phyloP scores from a whole-genome alignment of 2,888 invertebrate genomes.

The Blastobasis lacticolella region DNA sequence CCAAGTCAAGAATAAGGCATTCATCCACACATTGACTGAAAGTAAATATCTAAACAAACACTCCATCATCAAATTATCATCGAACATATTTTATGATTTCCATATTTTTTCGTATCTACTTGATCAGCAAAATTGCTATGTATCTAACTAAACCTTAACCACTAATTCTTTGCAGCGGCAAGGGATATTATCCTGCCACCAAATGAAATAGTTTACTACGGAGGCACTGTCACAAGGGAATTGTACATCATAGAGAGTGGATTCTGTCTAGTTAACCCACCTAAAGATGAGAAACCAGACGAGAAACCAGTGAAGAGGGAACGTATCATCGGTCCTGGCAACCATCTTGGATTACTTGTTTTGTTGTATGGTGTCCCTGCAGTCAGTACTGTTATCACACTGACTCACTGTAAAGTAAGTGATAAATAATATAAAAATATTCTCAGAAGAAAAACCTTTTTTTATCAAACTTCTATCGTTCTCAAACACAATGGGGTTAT shows the following conservation, averaged over 20 bases:
- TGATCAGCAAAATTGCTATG: too few species aligned
- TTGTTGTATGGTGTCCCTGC: constrained; percentile 65
- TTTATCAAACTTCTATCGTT: too few species aligned
- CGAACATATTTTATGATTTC: background rate
- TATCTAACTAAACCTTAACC: too few species aligned
- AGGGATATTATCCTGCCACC: constrained; percentile 64
- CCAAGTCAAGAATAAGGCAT: constrained; percentile 65
- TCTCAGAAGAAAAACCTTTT: too few species aligned
- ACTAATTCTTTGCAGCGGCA: constrained; percentile 35
- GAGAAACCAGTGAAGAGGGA: constrained; percentile 41
- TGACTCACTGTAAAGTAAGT: constrained; percentile 68
- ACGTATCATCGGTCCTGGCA: constrained; percentile 57
- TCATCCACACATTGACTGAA: constrained; percentile 62
- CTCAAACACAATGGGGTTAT: too few species aligned
- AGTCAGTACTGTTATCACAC: constrained; percentile 57
- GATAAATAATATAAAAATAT: background rate
- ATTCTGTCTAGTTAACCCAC: constrained; percentile 45
- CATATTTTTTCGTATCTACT: too few species aligned
- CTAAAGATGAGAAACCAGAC: constrained; percentile 23
- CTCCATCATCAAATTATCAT: background rate
- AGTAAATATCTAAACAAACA: constrained; percentile 30
- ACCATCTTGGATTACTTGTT: constrained; percentile 60
- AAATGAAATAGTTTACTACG: constrained; percentile 67
- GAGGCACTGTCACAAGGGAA: constrained; percentile 65
- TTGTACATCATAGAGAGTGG: constrained; percentile 70